Base-by-base conservation (phyloP, 2,888 invertebrate species). In the Mesorhabditis spiculigera region DNA sequence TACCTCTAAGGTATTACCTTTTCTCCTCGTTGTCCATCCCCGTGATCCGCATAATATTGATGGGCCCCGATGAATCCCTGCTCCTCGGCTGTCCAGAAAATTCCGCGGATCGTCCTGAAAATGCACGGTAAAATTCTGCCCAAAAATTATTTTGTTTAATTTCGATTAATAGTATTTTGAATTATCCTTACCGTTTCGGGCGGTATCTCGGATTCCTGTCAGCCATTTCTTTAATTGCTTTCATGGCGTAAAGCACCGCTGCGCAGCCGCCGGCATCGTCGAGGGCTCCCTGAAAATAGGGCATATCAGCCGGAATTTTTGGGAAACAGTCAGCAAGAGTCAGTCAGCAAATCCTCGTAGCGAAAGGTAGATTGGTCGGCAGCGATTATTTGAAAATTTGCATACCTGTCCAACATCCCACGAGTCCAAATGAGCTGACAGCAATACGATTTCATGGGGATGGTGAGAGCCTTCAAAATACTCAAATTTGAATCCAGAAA, bases 71-170 rank as follows among this genome's bases (percentile, higher is more conserved):
- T 65, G 10, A 76, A 78, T 13, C 86, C 86, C 66, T 83, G 80
- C 72, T 87, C 86, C 80, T 87, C 87, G 4, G 84, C 86, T 5
- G 87, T 87, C 87, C 87, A 87, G 70, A 87, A 73, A 0, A 88
- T 86, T 44, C 81, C 82, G 45, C 87, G 79, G 63, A 87, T 75
- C 4, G 87, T 87, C 66, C 87, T 79, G 72, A 58, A 75, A 66
- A 72, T 28, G n/a, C n/a, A n/a, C n/a, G n/a, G n/a, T n/a, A n/a
- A n/a, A n/a, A n/a, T n/a, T n/a, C n/a, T n/a, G n/a, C n/a, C n/a
- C n/a, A n/a, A n/a, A n/a, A n/a, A n/a, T n/a, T n/a, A n/a, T n/a
- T n/a, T n/a, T n/a, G n/a, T n/a, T n/a, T n/a, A n/a, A n/a, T n/a
- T n/a, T n/a, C n/a, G n/a, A n/a, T n/a, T n/a, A n/a, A n/a, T n/a